Conservation (phyloP, 2,113 vertebrate species). For the Dasyurus viverrinus region DNA sequence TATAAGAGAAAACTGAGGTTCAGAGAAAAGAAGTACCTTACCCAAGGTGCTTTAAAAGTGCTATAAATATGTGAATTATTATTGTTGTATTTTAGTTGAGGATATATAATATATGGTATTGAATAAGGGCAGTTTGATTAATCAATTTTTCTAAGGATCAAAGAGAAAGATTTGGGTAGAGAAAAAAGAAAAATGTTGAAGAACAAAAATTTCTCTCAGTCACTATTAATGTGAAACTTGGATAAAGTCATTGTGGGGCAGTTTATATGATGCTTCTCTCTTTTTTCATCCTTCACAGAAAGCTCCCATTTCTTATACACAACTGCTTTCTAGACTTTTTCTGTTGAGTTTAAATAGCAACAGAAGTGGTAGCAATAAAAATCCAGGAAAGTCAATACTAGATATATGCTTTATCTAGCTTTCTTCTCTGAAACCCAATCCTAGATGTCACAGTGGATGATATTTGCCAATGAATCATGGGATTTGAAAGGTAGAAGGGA, state of each 20-base stretch:
- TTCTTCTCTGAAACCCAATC: neutral
- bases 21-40: neutral
- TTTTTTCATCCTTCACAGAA: slow-evolving; percentile 53
- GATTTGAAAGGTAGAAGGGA: neutral
- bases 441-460: neutral
- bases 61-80: neutral
- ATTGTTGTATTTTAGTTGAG: neutral
- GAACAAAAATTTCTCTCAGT: neutral
- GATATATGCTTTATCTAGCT: neutral
- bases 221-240: neutral
- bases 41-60: neutral
- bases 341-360: neutral
- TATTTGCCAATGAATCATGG: neutral
- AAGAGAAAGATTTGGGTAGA: neutral
- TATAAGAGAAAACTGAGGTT: neutral
- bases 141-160: neutral
- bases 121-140: neutral
- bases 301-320: slow-evolving; percentile 45
- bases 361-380: neutral
- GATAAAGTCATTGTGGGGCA: neutral
- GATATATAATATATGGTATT: neutral
- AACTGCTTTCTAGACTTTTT: slow-evolving; percentile 44
- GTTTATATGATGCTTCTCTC: neutral
- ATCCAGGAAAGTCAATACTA: neutral
- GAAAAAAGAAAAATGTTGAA: neutral